Base-by-base conservation (phyloP, 1,140 invertebrate genomes). In the Macrosteles quadrilineatus region DNA sequence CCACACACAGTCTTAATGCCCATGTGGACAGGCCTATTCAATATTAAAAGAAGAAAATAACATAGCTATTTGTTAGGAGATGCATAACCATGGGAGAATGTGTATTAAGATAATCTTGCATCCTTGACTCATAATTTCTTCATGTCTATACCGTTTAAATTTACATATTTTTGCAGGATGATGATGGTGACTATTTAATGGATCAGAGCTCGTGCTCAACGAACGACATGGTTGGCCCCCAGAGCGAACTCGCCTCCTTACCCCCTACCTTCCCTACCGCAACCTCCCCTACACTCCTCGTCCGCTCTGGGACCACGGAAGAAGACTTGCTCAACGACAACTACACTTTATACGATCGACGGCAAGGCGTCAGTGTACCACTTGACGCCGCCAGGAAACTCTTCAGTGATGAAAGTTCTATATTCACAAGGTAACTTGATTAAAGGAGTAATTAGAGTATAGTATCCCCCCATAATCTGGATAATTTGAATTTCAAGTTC, bases 391-490 rank as follows among this genome's bases (percentile, higher is more conserved):
- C 30, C 9, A 68, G 71, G 27, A 74, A 66, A 70, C 64, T 68
- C 9, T 68, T 72, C 9, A 31, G 67, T 14, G 53, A 74, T 69
- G 71, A 74, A 66, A 71, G 59, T 62, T 70, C 73, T 1, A 68
- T 68, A 36, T 73, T 71, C 40, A 73, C 59, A 11, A 70, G 66
- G 72, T 73, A 55, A 50, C 32, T 59, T 23, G n/a, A n/a, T n/a
- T n/a, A n/a, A n/a, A n/a, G n/a, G n/a, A n/a, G n/a, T n/a, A n/a
- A n/a, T n/a, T n/a, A n/a, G n/a, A n/a, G n/a, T n/a, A n/a, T n/a
- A n/a, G n/a, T n/a, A n/a, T n/a, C n/a, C n/a, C n/a, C n/a, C n/a
- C n/a, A n/a, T n/a, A n/a, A n/a, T n/a, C n/a, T n/a, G n/a, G n/a
- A n/a, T n/a, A n/a, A n/a, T n/a, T n/a, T n/a, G n/a, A n/a, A n/a